Conservation (phyloP, 2,113 vertebrate genomes). For the Pseudorhombus dupliciocellatus region DNA sequence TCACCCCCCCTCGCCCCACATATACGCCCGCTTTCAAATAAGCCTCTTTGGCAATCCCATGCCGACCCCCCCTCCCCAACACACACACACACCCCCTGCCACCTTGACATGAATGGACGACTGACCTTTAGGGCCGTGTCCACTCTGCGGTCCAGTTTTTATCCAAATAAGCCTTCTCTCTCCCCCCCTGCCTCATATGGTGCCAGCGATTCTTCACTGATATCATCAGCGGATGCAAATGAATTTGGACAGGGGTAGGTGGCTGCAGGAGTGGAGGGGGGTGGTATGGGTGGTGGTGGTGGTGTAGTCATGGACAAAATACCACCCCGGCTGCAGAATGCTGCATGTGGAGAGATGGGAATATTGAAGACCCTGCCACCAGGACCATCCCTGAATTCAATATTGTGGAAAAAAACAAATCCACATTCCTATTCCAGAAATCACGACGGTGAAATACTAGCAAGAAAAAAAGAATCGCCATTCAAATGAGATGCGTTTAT, state of each 20-base stretch:
- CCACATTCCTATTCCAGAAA: slow-evolving; percentile 73
- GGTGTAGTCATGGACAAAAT: slow-evolving; percentile 73
- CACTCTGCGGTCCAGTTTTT: slow-evolving; percentile 80
- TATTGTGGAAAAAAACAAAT: slow-evolving; percentile 56
- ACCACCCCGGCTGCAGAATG: slow-evolving; percentile 72
- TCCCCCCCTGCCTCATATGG: slow-evolving; percentile 67
- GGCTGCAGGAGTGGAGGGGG: slow-evolving; percentile 17
- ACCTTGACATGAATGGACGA: slow-evolving; percentile 79
- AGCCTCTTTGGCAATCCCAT: slow-evolving; percentile 75
- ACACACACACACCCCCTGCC: slow-evolving; percentile 65
- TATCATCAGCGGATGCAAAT: slow-evolving; percentile 85
- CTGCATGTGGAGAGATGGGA: slow-evolving; percentile 68
- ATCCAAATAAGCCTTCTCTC: slow-evolving; percentile 73
- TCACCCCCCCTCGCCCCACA: slow-evolving; percentile 70
- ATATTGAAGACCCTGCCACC: slow-evolving; percentile 72
- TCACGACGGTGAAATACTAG: slow-evolving; percentile 66
- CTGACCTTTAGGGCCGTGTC: slow-evolving; percentile 80
- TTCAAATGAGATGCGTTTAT: slow-evolving; percentile 81
- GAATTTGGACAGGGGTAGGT: slow-evolving; percentile 67
- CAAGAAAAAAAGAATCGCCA: slow-evolving; percentile 71
- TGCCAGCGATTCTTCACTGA: slow-evolving; percentile 81
- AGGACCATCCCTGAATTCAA: slow-evolving; percentile 71
- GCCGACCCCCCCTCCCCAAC: slow-evolving; percentile 49
- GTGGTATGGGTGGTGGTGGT: slow-evolving; percentile 15
- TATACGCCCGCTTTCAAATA: slow-evolving; percentile 79